Percentiles rank a stretch among this genome's conserved stretches.
Evolutionary conservation across 2,888 invertebrate genomes (phyloP).

Genomic region (Augochlorella aurata): DNA sequence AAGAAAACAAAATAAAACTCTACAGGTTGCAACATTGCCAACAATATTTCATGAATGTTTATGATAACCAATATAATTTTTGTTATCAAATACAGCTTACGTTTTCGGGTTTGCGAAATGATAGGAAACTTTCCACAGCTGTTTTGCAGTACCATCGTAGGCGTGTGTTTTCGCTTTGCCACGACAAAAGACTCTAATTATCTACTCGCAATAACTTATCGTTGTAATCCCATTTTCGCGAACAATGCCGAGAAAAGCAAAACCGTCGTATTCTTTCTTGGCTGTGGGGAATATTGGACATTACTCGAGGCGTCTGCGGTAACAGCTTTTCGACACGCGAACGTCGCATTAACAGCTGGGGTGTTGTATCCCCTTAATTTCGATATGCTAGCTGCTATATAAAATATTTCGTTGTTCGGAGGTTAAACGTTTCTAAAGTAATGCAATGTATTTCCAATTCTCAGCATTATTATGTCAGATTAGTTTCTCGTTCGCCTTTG

Average conservation of each 20-base stretch:
- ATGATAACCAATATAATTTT: neutral
- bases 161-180: conserved; percentile 33
- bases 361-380: conserved; percentile 60
- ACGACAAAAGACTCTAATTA: conserved; percentile 69
- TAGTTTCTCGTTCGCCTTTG: neutral
- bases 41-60: neutral
- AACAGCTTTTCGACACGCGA: conserved; percentile 78
- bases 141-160: conserved; percentile 1
- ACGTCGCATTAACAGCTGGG: conserved; percentile 72
- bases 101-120: neutral
- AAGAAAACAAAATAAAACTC: neutral
- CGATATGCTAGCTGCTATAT: conserved; percentile 46
- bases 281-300: conserved; percentile 76
- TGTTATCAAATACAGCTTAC: neutral
- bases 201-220: conserved; percentile 70
- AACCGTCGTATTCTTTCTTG: conserved; percentile 57
- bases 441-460: neutral
- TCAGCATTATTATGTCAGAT: neutral
- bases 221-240: conserved; percentile 71
- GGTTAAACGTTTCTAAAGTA: conserved; percentile 15
- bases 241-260: conserved; percentile 63
- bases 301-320: conserved; percentile 74
- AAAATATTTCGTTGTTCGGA: conserved; percentile 41
- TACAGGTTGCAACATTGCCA: neutral
- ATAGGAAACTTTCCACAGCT: neutral